Conservation (phyloP, 2,113 vertebrate species). For the Montifringilla adamsi region DNA sequence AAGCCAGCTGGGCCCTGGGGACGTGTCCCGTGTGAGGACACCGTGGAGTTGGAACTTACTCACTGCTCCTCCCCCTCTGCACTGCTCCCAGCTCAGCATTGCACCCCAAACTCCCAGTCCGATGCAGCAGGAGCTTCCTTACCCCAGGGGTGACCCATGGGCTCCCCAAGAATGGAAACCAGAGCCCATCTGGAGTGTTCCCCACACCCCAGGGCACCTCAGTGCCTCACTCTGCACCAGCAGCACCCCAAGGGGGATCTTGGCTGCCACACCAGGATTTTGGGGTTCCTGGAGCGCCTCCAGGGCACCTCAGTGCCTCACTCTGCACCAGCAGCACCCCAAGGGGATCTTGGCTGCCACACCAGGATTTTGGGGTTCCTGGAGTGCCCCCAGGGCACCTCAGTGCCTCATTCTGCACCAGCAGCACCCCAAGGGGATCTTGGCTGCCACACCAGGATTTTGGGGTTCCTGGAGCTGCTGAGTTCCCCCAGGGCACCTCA, state of each 20-base stretch:
- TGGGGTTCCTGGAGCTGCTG: accelerated
- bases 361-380: not conserved
- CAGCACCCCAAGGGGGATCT: not conserved
- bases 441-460: not conserved
- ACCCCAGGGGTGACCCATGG: accelerated
- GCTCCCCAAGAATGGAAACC: accelerated
- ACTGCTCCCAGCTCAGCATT: not conserved
- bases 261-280: not conserved
- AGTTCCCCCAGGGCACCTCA: not conserved
- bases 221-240: accelerated
- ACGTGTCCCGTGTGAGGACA: accelerated
- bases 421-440: no score
- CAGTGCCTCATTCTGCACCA: accelerated
- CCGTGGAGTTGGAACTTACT: accelerated
- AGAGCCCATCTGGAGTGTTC: accelerated
- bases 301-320: not conserved
- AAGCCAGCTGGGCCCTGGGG: not conserved
- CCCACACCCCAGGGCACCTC: not conserved
- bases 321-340: no score
- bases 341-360: not conserved
- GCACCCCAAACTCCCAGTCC: not conserved
- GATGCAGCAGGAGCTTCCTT: not conserved
- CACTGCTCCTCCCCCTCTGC: accelerated
- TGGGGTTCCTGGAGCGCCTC: not conserved
- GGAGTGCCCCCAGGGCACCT: not conserved